Evolutionary conservation across 2,797 vertebrate genomes (phyloP), one percentile per base, ranked within the genome.

Genomic region (Enteromius mattozi): DNA sequence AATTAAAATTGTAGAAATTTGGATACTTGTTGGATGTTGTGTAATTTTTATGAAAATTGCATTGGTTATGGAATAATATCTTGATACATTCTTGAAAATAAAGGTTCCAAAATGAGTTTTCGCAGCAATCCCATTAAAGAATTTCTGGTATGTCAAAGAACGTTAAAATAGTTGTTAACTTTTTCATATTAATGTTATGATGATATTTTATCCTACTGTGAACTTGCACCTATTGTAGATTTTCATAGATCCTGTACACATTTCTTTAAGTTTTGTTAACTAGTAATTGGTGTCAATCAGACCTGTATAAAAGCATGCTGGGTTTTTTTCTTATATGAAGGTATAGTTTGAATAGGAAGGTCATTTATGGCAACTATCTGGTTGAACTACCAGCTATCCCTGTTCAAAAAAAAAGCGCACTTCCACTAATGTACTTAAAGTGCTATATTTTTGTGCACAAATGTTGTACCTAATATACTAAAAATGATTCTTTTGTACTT

Each of bases 11-110:
- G 1, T 47, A n/a, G 5, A 3, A n/a, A 54, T 21, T 21, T 54
- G 30, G 0, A 54, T 75, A n/a, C 17, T 35, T 75, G 1, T 54
- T 54, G 27, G 17, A 75, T n/a, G 10, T 56, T 76, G 49, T 76
- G 12, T 6, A 56, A 56, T 76, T 3, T 76, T 56, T 56, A n/a
- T 75, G 6, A 19, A 51, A 51, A 51, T 19, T 6, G 2, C 19
- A 33, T 49, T 72, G 70, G 27, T 72, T 27, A 49, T 30, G 45
- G 8, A 72, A 49, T 74, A 74, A 33, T 74, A 17, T 74, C 45
- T 74, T 74, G 16, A 16, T 49, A 49, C 37, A 12, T 12, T 59
- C 9, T 59, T 59, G 56, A 59, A 61, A 13, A 61, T 61, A 27
- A 13, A 24, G 4, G n/a, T 61, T 61, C 12, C 56, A 24, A 13